Conservation (phyloP, 2,113 vertebrate species). For the Cisticola juncidis region DNA sequence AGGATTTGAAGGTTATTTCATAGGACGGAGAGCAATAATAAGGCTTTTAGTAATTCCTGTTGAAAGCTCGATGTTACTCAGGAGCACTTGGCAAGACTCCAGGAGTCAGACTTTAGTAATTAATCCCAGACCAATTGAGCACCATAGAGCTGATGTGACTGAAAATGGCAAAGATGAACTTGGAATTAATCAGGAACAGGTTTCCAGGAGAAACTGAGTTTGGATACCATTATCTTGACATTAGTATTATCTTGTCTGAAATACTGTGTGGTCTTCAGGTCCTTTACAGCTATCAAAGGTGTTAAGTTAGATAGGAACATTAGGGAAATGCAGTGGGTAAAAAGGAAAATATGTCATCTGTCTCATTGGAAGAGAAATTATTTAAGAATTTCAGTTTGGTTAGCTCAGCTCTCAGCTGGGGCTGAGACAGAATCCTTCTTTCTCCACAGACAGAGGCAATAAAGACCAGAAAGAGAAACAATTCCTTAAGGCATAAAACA, state of each 20-base stretch:
- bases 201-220: background rate
- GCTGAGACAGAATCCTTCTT: background rate
- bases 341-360: background rate
- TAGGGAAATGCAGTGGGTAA: background rate
- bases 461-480: background rate
- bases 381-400: background rate
- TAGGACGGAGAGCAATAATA: background rate
- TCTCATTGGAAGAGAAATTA: background rate
- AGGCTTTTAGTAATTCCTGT: conserved; percentile 16
- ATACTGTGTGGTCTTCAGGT: background rate
- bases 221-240: conserved; percentile 6
- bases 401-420: background rate
- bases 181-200: conserved; percentile 16
- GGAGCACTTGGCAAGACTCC: conserved; percentile 27
- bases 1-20: conserved; percentile 28
- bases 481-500: background rate
- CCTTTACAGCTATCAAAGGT: background rate
- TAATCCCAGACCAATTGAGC: conserved; percentile 35
- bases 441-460: background rate
- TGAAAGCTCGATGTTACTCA: conserved; percentile 11
- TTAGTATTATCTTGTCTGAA: background rate
- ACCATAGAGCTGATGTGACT: background rate
- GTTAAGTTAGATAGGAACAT: background rate
- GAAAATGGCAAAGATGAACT: conserved; percentile 45
- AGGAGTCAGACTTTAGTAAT: conserved; percentile 25